Conservation (phyloP, 2,888 invertebrate species). For the Alcis repandata region DNA sequence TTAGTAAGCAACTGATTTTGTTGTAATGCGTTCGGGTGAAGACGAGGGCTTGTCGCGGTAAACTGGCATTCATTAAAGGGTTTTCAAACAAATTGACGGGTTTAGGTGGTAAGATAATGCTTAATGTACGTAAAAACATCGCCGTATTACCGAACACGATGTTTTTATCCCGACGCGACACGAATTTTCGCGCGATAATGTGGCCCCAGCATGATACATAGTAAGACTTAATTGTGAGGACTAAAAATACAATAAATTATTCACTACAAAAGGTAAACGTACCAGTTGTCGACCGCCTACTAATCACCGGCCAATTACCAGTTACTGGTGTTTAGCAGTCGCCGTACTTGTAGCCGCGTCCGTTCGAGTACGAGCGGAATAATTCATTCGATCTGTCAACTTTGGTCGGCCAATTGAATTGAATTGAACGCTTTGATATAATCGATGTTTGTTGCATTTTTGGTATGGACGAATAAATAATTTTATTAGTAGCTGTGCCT, state of each 20-base stretch:
- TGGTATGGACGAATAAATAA: neutral
- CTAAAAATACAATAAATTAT: neutral
- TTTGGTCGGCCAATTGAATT: conserved; percentile 16
- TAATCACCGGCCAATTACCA: conserved; percentile 49
- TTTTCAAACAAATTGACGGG: too few species aligned
- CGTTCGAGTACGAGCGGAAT: conserved; percentile 48
- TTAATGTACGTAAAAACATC: too few species aligned
- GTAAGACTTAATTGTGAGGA: neutral
- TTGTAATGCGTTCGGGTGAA: too few species aligned
- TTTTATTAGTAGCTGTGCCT: too few species aligned
- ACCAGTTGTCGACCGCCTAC: conserved; percentile 40
- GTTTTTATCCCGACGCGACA: too few species aligned
- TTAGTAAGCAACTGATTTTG: neutral
- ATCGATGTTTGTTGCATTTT: conserved; percentile 1
- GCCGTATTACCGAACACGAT: too few species aligned
- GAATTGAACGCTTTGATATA: neutral
- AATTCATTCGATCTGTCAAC: conserved; percentile 47
- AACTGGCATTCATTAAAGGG: too few species aligned
- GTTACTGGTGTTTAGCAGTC: conserved; percentile 57
- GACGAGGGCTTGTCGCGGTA: too few species aligned
- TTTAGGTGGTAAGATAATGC: too few species aligned
- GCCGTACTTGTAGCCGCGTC: conserved; percentile 51
- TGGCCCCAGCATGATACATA: neutral
- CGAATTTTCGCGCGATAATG: too few species aligned
- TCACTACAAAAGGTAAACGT: conserved; percentile 25